phyloP scores from a whole-genome alignment of 2,888 invertebrate genomes.

The Mimachlamys varia region DNA sequence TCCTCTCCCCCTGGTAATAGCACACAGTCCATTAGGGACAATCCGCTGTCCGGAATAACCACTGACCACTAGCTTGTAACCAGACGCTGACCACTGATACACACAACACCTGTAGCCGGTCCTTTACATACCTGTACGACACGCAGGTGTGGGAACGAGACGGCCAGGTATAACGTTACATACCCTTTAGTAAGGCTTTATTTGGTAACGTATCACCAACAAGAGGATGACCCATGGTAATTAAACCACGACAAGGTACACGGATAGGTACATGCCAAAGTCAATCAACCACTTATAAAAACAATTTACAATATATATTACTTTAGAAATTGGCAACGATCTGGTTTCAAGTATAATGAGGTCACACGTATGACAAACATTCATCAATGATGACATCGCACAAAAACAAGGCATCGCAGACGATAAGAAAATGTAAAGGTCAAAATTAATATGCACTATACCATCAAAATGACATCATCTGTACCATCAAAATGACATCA shows the following conservation, averaged over 20 bases:
- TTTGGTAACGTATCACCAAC: not conserved
- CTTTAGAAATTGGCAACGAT: too few relatives aligned
- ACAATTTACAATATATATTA: too few relatives aligned
- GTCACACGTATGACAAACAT: too few relatives aligned
- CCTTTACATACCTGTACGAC: not conserved
- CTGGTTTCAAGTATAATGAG: too few relatives aligned
- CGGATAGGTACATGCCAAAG: not conserved
- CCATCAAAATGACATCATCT: too few relatives aligned
- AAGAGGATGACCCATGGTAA: not conserved
- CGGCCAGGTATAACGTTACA: not conserved
- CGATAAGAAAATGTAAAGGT: too few relatives aligned
- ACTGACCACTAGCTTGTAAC: not conserved
- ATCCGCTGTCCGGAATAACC: not conserved
- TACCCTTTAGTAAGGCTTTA: not conserved
- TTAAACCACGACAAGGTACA: not conserved
- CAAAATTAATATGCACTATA: too few relatives aligned
- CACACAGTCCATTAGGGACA: not conserved
- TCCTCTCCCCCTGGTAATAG: not conserved
- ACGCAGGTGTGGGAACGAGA: constrained; percentile 24
- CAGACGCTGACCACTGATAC: not conserved
- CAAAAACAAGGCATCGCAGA: too few relatives aligned
- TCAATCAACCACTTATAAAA: not conserved
- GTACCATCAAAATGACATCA: too few relatives aligned
- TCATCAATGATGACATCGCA: too few relatives aligned
- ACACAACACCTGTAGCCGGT: not conserved